Evolutionary conservation across 2,113 vertebrate genomes (phyloP).

Genomic region (Scalopus aquaticus): DNA sequence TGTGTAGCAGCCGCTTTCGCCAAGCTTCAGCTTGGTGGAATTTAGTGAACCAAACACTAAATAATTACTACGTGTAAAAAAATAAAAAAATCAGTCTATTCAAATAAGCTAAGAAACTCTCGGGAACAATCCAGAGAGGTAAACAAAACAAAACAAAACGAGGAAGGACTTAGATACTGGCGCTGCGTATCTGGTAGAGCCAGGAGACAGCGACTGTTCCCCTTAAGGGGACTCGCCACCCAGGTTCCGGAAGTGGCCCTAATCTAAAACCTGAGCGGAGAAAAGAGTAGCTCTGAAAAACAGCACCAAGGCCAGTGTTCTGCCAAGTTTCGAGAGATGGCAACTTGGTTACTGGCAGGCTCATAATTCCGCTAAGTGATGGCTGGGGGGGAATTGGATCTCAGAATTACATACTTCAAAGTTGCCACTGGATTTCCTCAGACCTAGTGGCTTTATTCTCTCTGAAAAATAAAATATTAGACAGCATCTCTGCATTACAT

Average conservation of each 20-base stretch:
- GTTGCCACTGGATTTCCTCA: neutral
- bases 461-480: neutral
- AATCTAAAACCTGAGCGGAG: neutral
- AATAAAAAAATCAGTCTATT: neutral
- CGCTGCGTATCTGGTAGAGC: neutral
- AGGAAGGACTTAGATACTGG: neutral
- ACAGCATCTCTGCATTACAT: neutral
- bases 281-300: neutral
- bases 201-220: accelerated
- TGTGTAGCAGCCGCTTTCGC: neutral
- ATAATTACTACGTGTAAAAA: neutral
- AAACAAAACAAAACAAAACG: neutral
- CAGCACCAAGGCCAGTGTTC: neutral
- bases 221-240: neutral
- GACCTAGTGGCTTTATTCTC: neutral
- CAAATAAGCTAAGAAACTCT: conserved; percentile 18
- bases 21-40: neutral
- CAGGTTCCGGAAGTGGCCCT: neutral
- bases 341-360: neutral
- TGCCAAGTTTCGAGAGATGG: neutral
- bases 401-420: neutral
- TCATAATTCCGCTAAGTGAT: neutral
- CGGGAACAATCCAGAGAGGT: neutral
- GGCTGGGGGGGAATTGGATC: neutral
- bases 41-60: conserved; percentile 41